These are phyloP conservation scores for Sipha maydis DNA, from an alignment of 2,888 invertebrate genomes.

Conservation along the genomic window DNA sequence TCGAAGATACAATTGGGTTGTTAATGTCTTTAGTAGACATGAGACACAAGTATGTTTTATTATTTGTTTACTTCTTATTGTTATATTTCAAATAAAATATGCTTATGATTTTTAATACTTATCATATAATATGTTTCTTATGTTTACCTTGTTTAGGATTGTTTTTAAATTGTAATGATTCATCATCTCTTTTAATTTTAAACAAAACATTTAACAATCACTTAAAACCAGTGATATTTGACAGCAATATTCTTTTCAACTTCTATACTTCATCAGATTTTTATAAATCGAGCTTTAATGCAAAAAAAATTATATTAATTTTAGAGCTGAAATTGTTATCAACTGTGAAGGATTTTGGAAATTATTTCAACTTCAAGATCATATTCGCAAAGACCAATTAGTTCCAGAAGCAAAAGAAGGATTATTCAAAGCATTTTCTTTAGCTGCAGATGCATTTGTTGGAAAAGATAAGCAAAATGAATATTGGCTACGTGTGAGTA, in stretches of 20 bases:
- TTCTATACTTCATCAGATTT: too few relatives aligned
- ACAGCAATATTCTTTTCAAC: too few relatives aligned
- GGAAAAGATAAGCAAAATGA: conserved; percentile 65
- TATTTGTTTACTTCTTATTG: not conserved
- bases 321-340: conserved; percentile 54
- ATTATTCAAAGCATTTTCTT: conserved; percentile 78
- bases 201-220: too few relatives aligned
- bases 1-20: conserved; percentile 74
- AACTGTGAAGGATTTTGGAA: conserved; percentile 64
- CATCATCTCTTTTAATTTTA: too few relatives aligned
- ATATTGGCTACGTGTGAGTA: conserved; percentile 66
- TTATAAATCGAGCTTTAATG: too few relatives aligned
- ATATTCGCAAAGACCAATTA: conserved; percentile 68
- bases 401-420: conserved; percentile 74
- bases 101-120: too few relatives aligned
- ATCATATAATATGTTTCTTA: too few relatives aligned
- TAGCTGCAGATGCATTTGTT: conserved; percentile 68
- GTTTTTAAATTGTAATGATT: too few relatives aligned
- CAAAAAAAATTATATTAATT: conserved; percentile 45
- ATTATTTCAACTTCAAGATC: conserved; percentile 39
- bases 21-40: conserved; percentile 72
- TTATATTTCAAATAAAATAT: too few relatives aligned
- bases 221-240: too few relatives aligned
- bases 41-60: conserved; percentile 69
- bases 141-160: too few relatives aligned